Percentiles rank a stretch among this genome's conserved stretches.
phyloP scores from a whole-genome alignment of 2,113 vertebrate genomes.

The Aphyosemion australe region DNA sequence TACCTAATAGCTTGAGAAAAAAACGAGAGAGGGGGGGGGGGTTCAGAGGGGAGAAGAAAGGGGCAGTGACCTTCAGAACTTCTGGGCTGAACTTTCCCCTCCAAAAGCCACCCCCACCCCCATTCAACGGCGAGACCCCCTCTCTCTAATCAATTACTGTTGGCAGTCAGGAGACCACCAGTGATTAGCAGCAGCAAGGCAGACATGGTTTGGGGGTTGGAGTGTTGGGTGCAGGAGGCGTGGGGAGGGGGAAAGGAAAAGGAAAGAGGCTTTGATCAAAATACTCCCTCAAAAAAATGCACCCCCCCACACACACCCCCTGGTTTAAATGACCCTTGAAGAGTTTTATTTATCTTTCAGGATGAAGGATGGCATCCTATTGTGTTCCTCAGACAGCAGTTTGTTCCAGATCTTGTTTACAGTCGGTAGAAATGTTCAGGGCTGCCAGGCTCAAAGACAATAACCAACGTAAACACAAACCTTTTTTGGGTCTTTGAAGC shows the following conservation, averaged over 20 bases:
- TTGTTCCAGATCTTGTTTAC: conserved; percentile 46
- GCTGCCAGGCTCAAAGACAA: conserved; percentile 44
- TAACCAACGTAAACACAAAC: conserved; percentile 68
- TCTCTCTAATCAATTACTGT: conserved; percentile 82
- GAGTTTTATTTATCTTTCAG: conserved; percentile 57
- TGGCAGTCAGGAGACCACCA: conserved; percentile 82
- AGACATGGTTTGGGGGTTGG: conserved; percentile 60
- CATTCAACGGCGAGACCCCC: conserved; percentile 45
- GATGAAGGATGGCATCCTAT: conserved; percentile 53
- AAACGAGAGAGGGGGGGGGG: conserved; percentile 15
- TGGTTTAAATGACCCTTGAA: conserved; percentile 59
- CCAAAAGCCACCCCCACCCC: conserved; percentile 13
- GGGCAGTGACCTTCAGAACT: conserved; percentile 78
- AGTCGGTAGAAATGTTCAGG: conserved; percentile 34
- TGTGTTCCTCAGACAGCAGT: conserved; percentile 31
- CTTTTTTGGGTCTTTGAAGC: conserved; percentile 72
- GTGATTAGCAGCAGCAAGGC: conserved; percentile 74
- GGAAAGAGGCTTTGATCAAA: conserved; percentile 71
- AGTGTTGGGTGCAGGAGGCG: conserved; percentile 37
- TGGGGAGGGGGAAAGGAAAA: conserved; percentile 17
- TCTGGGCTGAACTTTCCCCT: conserved; percentile 75
- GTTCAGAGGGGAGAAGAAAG: conserved; percentile 47
- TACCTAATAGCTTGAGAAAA: conserved; percentile 78
- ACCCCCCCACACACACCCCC: conserved; percentile 41
- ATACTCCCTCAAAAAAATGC: conserved; percentile 53